Percentiles rank a stretch among this genome's conserved stretches.
These are phyloP conservation scores for Cynoglossus semilaevis DNA, from an alignment of 2,113 vertebrate species.

Conservation along the genomic window DNA sequence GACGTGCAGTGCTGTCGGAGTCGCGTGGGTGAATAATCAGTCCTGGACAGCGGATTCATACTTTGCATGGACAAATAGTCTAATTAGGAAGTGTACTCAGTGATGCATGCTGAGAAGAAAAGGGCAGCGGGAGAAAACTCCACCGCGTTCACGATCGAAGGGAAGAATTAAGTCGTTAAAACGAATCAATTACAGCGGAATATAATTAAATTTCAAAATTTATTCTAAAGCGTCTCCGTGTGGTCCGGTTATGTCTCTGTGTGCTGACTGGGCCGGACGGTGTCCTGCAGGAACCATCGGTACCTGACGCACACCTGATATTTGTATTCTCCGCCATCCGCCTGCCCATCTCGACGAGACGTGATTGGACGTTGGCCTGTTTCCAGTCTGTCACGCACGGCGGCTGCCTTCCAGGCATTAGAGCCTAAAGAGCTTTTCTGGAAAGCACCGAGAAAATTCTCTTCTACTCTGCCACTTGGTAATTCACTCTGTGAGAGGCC, in stretches of 20 bases:
- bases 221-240: background rate
- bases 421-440: slow-evolving; percentile 68
- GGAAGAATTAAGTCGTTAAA: slow-evolving; percentile 50
- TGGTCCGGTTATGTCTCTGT: slow-evolving; percentile 4
- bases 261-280: slow-evolving; percentile 26
- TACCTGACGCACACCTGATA: slow-evolving; percentile 23
- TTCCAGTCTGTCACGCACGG: slow-evolving; percentile 50
- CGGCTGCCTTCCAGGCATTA: slow-evolving; percentile 54
- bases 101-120: slow-evolving; percentile 36
- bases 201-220: background rate
- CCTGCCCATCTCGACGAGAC: slow-evolving; percentile 36
- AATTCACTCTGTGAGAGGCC: slow-evolving; percentile 60
- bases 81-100: slow-evolving; percentile 50
- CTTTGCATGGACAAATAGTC: slow-evolving; percentile 26
- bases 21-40: slow-evolving; percentile 45
- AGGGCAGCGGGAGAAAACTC: slow-evolving; percentile 44
- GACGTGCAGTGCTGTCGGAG: slow-evolving; percentile 13
- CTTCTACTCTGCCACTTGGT: slow-evolving; percentile 61
- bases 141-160: slow-evolving; percentile 52
- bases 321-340: slow-evolving; percentile 56
- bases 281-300: slow-evolving; percentile 28
- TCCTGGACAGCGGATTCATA: slow-evolving; percentile 21
- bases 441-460: slow-evolving; percentile 61
- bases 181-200: slow-evolving; percentile 61
- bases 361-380: slow-evolving; percentile 50